Conservation (phyloP, 2,888 invertebrate genomes). For the Campopleginae sp. region DNA sequence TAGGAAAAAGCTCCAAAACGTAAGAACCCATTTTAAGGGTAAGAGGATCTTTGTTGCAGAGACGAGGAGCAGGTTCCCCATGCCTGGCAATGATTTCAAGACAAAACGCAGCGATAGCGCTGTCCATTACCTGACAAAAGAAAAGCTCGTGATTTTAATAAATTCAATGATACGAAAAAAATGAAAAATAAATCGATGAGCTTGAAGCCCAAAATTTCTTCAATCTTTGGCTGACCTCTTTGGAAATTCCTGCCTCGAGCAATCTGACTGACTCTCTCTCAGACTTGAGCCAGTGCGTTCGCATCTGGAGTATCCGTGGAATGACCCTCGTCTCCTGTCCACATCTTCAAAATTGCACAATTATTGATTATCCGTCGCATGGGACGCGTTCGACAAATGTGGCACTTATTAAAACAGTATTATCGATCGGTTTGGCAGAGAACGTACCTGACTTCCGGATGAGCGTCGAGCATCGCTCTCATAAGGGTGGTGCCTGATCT, state of each 20-base stretch:
- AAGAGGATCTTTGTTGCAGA: conserved; percentile 99
- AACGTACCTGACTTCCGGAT: conserved; percentile 94
- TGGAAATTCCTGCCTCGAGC: conserved; percentile 97
- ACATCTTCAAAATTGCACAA: conserved; percentile 86
- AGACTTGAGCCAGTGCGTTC: conserved; percentile 97
- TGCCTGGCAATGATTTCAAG: conserved; percentile 98
- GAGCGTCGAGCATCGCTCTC: conserved; percentile 99
- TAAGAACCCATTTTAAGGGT: conserved; percentile 98
- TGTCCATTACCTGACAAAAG: conserved; percentile 90
- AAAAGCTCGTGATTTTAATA: conserved; percentile 27
- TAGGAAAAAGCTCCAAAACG: conserved; percentile 97
- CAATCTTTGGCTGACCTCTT: conserved; percentile 86
- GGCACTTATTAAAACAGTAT: background rate
- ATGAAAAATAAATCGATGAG: background rate
- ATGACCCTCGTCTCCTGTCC: conserved; percentile 99
- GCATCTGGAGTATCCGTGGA: conserved; percentile 97
- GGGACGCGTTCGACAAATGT: background rate
- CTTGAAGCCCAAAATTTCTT: background rate
- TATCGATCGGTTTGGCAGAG: background rate
- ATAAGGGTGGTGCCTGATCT: conserved; percentile 98
- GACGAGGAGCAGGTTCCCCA: conserved; percentile 96
- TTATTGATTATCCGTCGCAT: background rate
- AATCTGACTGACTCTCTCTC: conserved; percentile 96
- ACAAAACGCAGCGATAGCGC: conserved; percentile 98
- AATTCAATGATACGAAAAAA: background rate